Evolutionary conservation across 2,113 vertebrate species (phyloP), one percentile per base, ranked within the genome.

Genomic region (Rhabdomys dilectus): DNA sequence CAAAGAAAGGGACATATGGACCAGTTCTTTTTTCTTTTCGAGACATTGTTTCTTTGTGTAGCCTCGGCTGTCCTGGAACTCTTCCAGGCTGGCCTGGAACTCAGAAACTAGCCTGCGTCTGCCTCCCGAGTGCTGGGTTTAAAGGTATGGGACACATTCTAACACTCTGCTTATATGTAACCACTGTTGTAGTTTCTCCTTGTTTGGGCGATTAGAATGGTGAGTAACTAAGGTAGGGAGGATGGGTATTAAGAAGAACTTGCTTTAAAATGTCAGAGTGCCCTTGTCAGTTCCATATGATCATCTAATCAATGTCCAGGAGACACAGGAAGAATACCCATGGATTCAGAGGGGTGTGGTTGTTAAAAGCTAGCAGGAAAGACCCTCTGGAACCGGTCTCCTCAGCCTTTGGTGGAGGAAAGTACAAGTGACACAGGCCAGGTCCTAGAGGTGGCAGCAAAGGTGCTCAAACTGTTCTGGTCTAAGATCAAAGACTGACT

Each of bases 261-360:
- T 29, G 42, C 22, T 16, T 64, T 62, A 85, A 64, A 53, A 31
- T 45, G 24, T 87, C 39, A 16, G n/a, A 9, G 15, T 10, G 22
- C 36, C 66, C 77, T 70, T 60, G 4, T 0, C 31, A 53, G 29
- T 72, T 58, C 2, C 8, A 2, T 5, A 7, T 11, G 62, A 58
- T 5, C 64, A 19, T 31, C 36, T 42, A 26, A 21, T 45, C 58
- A 4, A 34, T 0, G 13, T 42, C 12, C 81, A 8, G 51, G 34
- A 86, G 53, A 72, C 45, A 24, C 7, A 3, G 77, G 58, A n/a
- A 66, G 36, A n/a, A 70, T 53, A 17, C 31, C 4, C 36, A 87
- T 0, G 26, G 80, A 22, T 13, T 11, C 10, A 1, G 7, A 72
- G 0, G 66, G 0, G 31, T 0, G 12, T 0, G 22, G 81, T 0